phyloP scores from a whole-genome alignment of 2,888 invertebrate genomes.

The Podotricha telesiphe region DNA sequence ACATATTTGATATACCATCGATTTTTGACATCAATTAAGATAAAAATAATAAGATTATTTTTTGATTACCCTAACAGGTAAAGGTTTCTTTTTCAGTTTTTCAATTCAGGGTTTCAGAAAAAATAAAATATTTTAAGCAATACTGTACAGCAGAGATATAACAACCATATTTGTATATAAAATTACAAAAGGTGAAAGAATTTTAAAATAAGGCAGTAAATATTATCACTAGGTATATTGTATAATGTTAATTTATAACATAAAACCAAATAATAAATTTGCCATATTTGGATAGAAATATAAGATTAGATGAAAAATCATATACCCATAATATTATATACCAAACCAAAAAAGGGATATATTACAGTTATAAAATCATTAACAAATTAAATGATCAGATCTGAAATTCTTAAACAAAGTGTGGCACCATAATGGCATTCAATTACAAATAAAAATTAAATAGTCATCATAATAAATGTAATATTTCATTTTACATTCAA shows the following conservation, averaged over 20 bases:
- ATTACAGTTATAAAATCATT: background rate
- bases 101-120: background rate
- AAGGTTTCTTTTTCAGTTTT: too few species aligned
- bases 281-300: background rate
- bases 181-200: background rate
- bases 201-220: background rate
- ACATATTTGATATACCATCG: too few species aligned
- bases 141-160: too few species aligned
- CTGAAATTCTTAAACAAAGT: constrained; percentile 44
- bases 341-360: background rate
- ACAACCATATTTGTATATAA: too few species aligned
- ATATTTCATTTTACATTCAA: background rate
- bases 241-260: background rate
- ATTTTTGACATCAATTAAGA: background rate
- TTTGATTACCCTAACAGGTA: too few species aligned
- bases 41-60: too few species aligned
- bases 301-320: background rate
- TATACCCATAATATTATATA: background rate
- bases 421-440: constrained; percentile 62
- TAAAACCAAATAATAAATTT: background rate
- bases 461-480: background rate
- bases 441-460: constrained; percentile 18
- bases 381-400: constrained; percentile 47
- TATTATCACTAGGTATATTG: background rate
- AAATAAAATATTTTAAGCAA: too few species aligned